phyloP scores from a whole-genome alignment of 1,140 invertebrate genomes.

The Scaptodrosophila lebanonensis region DNA sequence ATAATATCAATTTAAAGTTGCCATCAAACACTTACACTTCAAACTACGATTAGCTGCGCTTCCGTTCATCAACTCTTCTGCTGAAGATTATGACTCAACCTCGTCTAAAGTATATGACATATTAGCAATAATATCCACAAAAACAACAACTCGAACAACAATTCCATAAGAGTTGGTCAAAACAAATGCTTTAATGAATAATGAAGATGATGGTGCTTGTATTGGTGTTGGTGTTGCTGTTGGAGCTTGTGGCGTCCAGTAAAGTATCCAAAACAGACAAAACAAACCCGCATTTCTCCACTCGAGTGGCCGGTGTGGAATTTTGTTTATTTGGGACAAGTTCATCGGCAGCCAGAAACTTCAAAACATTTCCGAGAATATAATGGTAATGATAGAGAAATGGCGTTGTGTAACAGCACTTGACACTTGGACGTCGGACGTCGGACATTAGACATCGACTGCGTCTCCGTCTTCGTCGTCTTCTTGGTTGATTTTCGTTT shows the following conservation, averaged over 20 bases:
- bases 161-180: background rate
- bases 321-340: constrained; percentile 72
- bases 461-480: background rate
- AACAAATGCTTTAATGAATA: no score
- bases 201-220: no score
- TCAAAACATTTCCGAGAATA: constrained; percentile 15
- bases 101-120: constrained; percentile 29
- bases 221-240: no score
- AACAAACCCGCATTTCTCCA: constrained; percentile 34
- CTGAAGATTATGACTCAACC: constrained; percentile 40
- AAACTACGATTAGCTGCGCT: no score
- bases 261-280: background rate
- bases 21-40: no score
- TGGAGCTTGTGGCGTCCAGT: no score
- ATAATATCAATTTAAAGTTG: no score
- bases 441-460: constrained; percentile 2
- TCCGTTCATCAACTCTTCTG: no score
- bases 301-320: constrained; percentile 47
- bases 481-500: constrained; percentile 49
- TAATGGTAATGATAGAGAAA: constrained; percentile 1
- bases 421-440: background rate
- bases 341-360: constrained; percentile 36
- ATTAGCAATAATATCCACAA: constrained; percentile 20
- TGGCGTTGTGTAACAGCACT: no score
- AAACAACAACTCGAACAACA: constrained; percentile 1